phyloP scores from a whole-genome alignment of 2,888 invertebrate genomes.

The Dromius quadrimaculatus region DNA sequence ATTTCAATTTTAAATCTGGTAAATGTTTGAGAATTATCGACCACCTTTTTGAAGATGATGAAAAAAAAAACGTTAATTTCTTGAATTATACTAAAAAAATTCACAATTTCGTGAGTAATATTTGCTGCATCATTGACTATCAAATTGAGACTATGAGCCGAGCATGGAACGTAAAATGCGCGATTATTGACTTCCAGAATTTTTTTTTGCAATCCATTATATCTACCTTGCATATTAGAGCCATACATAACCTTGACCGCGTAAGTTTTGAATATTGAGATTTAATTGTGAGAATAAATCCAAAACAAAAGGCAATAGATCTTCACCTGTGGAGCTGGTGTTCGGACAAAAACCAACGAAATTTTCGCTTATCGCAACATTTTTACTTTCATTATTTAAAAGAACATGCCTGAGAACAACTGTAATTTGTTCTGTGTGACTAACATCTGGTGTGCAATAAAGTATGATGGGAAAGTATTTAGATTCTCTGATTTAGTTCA shows the following conservation, averaged over 20 bases:
- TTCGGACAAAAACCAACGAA: slow-evolving; percentile 55
- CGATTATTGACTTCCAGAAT: slow-evolving; percentile 39
- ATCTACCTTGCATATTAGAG: slow-evolving; percentile 48
- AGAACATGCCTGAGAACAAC: background rate
- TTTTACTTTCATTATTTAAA: slow-evolving; percentile 46
- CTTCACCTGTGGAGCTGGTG: slow-evolving; percentile 54
- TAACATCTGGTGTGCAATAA: background rate
- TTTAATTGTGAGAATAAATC: background rate
- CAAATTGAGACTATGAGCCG: slow-evolving; percentile 51
- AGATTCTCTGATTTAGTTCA: slow-evolving; percentile 1
- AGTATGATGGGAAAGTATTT: slow-evolving; percentile 2
- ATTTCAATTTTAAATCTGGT: background rate
- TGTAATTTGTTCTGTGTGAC: background rate
- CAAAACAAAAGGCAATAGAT: slow-evolving; percentile 53
- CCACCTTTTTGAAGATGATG: slow-evolving; percentile 48
- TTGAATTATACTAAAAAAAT: slow-evolving; percentile 50
- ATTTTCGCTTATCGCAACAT: slow-evolving; percentile 52
- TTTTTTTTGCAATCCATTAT: slow-evolving; percentile 50
- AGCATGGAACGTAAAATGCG: slow-evolving; percentile 52
- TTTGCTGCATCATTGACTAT: slow-evolving; percentile 48
- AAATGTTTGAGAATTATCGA: slow-evolving; percentile 4
- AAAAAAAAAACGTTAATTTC: slow-evolving; percentile 48
- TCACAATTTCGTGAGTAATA: slow-evolving; percentile 21
- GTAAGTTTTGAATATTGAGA: background rate
- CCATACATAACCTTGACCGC: slow-evolving; percentile 17